phyloP scores from a whole-genome alignment of 2,888 invertebrate species.

The Pegoplata infirma region DNA sequence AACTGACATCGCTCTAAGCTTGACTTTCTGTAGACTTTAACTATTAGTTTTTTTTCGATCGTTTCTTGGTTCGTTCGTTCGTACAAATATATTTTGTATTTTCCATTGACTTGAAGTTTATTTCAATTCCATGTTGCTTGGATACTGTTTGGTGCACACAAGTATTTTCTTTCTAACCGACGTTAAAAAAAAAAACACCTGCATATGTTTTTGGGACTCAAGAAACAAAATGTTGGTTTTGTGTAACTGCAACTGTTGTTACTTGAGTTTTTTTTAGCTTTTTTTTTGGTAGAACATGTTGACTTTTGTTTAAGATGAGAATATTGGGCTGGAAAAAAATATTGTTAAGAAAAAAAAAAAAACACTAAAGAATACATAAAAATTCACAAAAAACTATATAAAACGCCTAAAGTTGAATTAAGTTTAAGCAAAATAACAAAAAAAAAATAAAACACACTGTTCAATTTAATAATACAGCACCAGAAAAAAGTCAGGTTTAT shows the following conservation, averaged over 20 bases:
- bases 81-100: no score
- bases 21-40: constrained; percentile 53
- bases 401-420: constrained; percentile 30
- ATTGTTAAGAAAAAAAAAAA: constrained; percentile 9
- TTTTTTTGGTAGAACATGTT: constrained; percentile 41
- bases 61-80: not conserved
- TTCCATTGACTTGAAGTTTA: constrained; percentile 30
- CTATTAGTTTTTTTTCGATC: constrained; percentile 35
- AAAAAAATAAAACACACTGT: not conserved
- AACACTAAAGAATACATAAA: constrained; percentile 14
- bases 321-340: constrained; percentile 1
- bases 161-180: constrained; percentile 38
- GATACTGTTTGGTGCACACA: constrained; percentile 31
- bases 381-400: constrained; percentile 33
- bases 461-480: not conserved
- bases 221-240: constrained; percentile 15
- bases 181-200: no score
- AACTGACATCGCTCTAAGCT: constrained; percentile 52
- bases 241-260: constrained; percentile 53
- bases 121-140: constrained; percentile 28
- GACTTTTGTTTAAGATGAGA: constrained; percentile 43
- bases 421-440: not conserved
- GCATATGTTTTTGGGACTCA: constrained; percentile 37
- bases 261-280: not conserved
- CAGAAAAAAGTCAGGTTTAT: not conserved